Base-by-base conservation (phyloP, 2,797 vertebrate species). In the Sebastes nivosus region DNA sequence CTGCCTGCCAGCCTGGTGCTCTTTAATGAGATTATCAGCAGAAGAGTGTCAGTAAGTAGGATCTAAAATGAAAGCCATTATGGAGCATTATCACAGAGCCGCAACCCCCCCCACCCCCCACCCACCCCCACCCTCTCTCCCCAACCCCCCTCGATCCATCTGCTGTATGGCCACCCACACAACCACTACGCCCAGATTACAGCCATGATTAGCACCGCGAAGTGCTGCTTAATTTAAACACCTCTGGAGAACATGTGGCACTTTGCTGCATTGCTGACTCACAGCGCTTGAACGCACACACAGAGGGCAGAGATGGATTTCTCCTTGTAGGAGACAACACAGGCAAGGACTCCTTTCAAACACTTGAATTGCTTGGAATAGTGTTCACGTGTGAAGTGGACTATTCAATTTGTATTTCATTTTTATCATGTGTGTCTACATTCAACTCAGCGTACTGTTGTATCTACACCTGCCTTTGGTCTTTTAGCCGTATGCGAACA, bases 11-110 rank as follows among this genome's bases (percentile, higher is more conserved):
- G 89, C 84, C 85, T 89, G 93, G 86, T 91, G 92, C 91, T 95
- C 93, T 96, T 95, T 96, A 96, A 96, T 96, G 93, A 96, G 96
- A 96, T 96, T 96, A 96, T 95, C 95, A 93, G 92, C 91, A 94
- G 94, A 94, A 91, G 94, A 96, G 95, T 96, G 95, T 96, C 95
- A 96, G 95, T 96, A 96, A 96, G 95, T 95, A 96, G 95, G 95
- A 96, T 95, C 96, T 96, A 95, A 96, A 96, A 96, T 95, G 95
- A 95, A 95, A 96, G 95, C 94, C 95, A 96, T 96, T 96, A 96
- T 95, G 92, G 94, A 95, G 95, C 95, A 96, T 96, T 96, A 96
- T 96, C 94, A 95, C 90, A 91, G 91, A 94, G 94, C 91, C 80
- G 86, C 91, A 36, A 36, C 87, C 91, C 80, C 83, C 67, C 82